phyloP scores from a whole-genome alignment of 1,140 invertebrate species.

The Aphelinus atriplicis region DNA sequence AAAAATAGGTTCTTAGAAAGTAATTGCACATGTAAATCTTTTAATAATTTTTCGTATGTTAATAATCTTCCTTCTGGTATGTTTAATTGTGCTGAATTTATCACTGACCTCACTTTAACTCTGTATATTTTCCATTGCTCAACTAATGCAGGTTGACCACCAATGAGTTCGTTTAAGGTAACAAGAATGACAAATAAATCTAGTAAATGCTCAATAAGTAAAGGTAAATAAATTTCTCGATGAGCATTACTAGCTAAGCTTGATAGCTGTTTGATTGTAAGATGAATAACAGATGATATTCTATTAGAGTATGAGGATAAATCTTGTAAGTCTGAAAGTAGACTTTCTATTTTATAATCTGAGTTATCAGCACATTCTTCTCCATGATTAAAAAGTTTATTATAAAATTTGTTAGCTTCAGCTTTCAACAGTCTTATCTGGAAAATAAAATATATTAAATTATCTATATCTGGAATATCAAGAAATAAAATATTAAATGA shows the following conservation, averaged over 20 bases:
- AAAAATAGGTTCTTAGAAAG: slow-evolving; percentile 58
- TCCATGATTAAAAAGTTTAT: slow-evolving; percentile 72
- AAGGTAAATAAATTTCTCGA: slow-evolving; percentile 57
- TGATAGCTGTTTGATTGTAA: slow-evolving; percentile 57
- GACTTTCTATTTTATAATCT: slow-evolving; percentile 49
- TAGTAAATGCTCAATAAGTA: slow-evolving; percentile 70
- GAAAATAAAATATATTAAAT: slow-evolving; percentile 8
- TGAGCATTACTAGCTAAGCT: slow-evolving; percentile 49
- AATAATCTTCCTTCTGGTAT: slow-evolving; percentile 69
- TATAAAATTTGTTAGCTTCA: slow-evolving; percentile 75
- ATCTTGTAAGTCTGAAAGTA: slow-evolving; percentile 59
- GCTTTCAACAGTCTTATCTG: slow-evolving; percentile 72
- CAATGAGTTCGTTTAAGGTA: slow-evolving; percentile 78
- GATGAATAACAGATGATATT: slow-evolving; percentile 52
- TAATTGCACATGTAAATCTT: slow-evolving; percentile 70
- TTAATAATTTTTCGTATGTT: slow-evolving; percentile 75
- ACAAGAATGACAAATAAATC: slow-evolving; percentile 76
- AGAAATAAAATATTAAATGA: too few relatives aligned
- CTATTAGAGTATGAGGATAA: slow-evolving; percentile 66
- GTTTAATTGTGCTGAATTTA: slow-evolving; percentile 73
- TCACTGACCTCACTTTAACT: slow-evolving; percentile 74
- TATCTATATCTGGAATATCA: too few relatives aligned
- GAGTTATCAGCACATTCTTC: slow-evolving; percentile 63
- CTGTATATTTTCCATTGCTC: slow-evolving; percentile 79
- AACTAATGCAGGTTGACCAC: slow-evolving; percentile 68